Base-by-base conservation (phyloP, 2,888 invertebrate species). In the Acleris laterana region DNA sequence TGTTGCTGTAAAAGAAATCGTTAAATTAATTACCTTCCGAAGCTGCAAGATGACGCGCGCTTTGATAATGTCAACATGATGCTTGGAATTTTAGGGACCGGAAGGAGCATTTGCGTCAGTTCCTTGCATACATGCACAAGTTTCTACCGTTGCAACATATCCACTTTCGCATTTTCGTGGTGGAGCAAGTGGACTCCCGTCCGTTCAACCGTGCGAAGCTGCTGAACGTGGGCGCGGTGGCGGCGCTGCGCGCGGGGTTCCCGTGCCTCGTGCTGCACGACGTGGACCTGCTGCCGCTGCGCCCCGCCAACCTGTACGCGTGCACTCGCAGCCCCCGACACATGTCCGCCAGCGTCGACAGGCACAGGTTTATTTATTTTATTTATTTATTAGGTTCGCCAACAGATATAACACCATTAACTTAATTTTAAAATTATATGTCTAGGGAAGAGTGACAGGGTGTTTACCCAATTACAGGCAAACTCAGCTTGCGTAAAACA, bases 231-330 rank as follows among this genome's bases (percentile, higher is more conserved):
- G 98, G 98, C 0, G 97, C 96, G 51, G 86, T 93, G 3, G 95
- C 96, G 77, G 97, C 97, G 0, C 94, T 95, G 53, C 95, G 95
- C 76, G 94, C 94, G 60, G 95, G 95, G 56, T 97, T 94, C 83
- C 96, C 95, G 11, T 99, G 98, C 81, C 95, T 98, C 62, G 95
- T 98, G 68, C 95, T 98, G 73, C 98, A 98, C 85, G 98, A 98
- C 87, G 96, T 98, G 46, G 98, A 98, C 88, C 89, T 98, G 52
- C 92, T 98, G 73, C 98, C 98, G 0, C 84, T 96, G 72, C 96
- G 95, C 84, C 94, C 95, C 50, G 95, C 95, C 16, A 98, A 98
- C 85, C 93, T 98, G 63, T 98, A 98, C 89, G 96, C 96, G 2
- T 98, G 98, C 78, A 95, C 96, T 1, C 93, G 94, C 77, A 93